phyloP scores from a whole-genome alignment of 2,113 vertebrate genomes.

The Syngnathus floridae region DNA sequence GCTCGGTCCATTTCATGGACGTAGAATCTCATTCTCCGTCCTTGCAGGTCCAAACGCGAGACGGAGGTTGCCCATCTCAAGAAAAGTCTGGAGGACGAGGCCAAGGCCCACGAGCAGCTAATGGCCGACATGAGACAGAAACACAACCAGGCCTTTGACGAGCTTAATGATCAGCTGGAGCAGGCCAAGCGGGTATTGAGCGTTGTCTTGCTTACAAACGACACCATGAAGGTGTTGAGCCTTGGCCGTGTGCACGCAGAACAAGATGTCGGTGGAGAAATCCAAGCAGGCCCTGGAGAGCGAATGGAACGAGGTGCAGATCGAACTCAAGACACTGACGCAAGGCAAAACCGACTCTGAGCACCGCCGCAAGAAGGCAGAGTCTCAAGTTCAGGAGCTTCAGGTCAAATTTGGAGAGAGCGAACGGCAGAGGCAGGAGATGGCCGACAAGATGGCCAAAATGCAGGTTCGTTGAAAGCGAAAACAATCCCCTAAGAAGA shows the following conservation, averaged over 20 bases:
- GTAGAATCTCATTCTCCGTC: too few relatives aligned
- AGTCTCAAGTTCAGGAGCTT: conserved; percentile 86
- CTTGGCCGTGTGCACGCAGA: conserved; percentile 59
- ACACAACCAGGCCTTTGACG: conserved; percentile 88
- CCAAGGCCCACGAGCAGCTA: conserved; percentile 82
- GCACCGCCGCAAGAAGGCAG: conserved; percentile 88
- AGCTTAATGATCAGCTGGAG: conserved; percentile 92
- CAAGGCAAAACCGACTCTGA: conserved; percentile 86
- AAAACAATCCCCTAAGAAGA: too few relatives aligned
- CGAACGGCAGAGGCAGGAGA: conserved; percentile 77
- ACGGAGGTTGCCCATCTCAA: conserved; percentile 87
- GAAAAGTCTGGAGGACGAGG: conserved; percentile 87
- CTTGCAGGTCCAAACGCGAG: conserved; percentile 83
- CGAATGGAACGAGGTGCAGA: conserved; percentile 84
- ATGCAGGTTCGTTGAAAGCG: conserved; percentile 76
- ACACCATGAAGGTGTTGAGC: neutral
- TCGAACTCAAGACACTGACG: conserved; percentile 81
- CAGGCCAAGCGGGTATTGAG: conserved; percentile 83
- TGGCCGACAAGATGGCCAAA: conserved; percentile 77
- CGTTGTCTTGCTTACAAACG: neutral
- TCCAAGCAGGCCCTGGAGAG: conserved; percentile 87
- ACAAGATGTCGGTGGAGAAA: conserved; percentile 90
- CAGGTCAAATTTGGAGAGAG: conserved; percentile 84
- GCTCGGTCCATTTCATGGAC: too few relatives aligned
- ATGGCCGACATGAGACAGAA: conserved; percentile 90